Evolutionary conservation across 1,140 invertebrate species (phyloP), one percentile per base, ranked within the genome.

Genomic region (Caenorhabditis tropicalis): DNA sequence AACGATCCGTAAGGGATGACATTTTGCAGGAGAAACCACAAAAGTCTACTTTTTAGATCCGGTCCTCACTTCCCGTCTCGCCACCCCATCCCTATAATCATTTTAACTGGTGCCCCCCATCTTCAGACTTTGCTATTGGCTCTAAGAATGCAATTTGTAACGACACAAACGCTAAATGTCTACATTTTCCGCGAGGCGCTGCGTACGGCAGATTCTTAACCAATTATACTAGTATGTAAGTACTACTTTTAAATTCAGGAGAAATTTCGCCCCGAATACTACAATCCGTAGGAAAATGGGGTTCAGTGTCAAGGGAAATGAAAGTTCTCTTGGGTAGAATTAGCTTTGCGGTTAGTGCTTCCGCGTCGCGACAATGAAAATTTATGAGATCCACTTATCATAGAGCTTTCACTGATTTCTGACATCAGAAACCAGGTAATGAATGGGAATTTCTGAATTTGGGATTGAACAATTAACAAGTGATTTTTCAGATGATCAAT

Each of bases 111-210:
- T 43, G n/a, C 36, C 49, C 36, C 65, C 43, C 65, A 74, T 74
- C 65, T 43, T 74, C 33, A 46, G 33, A 43, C 36, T 65, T 19
- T 58, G 53, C 53, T 36, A 65, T 65, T 36, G 65, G 65, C 36
- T 43, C 36, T 74, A 74, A 74, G 65, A 74, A 74, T 74, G 65
- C 65, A 74, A 74, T 74, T 74, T 74, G 65, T 74, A 43, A n/a
- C 36, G 36, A 31, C 36, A 43, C 65, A 15, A 39, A 15, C 12
- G 21, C 19, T 12, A 74, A 39, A 74, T 74, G n/a, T 46, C n/a
- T 6, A 74, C 27, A 24, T 43, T 74, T 46, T 24, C n/a, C 65
- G n/a, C 36, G 21, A 24, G 9, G 2, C 36, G 0, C 9, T 27
- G 53, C 21, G 12, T 27, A 24, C 24, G 24, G 53, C 33, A 46